Percentiles rank a stretch among this genome's conserved stretches.
Evolutionary conservation across 2,888 invertebrate species (phyloP).

Genomic region (Drosophila ezoana): DNA sequence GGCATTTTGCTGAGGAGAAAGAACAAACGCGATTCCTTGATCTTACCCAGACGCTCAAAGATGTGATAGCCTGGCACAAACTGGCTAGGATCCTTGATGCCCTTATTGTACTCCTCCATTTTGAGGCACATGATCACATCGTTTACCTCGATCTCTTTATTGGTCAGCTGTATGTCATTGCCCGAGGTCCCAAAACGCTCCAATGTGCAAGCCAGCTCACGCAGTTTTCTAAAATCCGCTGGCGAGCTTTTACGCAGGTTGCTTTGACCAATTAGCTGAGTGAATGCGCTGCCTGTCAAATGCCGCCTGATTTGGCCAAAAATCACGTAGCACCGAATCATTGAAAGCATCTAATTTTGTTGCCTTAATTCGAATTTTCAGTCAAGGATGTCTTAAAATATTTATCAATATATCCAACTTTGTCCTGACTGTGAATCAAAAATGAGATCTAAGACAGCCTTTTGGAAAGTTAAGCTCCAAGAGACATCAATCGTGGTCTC

Average conservation of each 20-base stretch:
- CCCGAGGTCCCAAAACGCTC: constrained; percentile 86
- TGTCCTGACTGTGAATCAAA: too few relatives aligned
- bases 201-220: constrained; percentile 85
- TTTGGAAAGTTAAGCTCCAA: too few relatives aligned
- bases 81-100: constrained; percentile 86
- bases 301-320: background rate
- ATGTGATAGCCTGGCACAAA: constrained; percentile 89
- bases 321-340: background rate
- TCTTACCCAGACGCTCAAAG: constrained; percentile 86
- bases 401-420: too few relatives aligned
- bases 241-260: constrained; percentile 44
- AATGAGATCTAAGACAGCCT: too few relatives aligned
- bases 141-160: constrained; percentile 86
- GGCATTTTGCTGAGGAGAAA: constrained; percentile 89
- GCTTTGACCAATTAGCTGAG: constrained; percentile 25
- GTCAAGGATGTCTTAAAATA: too few relatives aligned
- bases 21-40: constrained; percentile 88
- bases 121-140: constrained; percentile 87
- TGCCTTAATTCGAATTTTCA: background rate
- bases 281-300: background rate
- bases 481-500: too few relatives aligned
- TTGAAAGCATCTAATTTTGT: background rate
- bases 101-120: constrained; percentile 86
- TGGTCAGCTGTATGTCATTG: constrained; percentile 85
- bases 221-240: constrained; percentile 75